A percentile compares a stretch with the other conserved stretches of the same genome.
Evolutionary conservation across 2,888 invertebrate genomes (phyloP).

Genomic region (Loripinus fragilis): DNA sequence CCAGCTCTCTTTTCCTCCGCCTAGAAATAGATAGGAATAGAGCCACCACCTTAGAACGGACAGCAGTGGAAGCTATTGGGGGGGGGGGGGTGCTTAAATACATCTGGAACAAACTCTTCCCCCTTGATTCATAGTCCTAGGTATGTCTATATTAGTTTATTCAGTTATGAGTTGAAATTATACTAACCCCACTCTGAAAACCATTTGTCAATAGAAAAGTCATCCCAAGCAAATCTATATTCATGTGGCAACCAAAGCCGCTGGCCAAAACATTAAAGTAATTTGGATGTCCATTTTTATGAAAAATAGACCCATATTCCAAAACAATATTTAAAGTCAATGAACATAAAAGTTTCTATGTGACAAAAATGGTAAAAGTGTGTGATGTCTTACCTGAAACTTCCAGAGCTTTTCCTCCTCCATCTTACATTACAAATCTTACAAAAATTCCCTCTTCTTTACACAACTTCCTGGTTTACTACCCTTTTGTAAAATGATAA

Average conservation of each 20-base stretch:
- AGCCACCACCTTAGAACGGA: no score
- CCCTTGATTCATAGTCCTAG: no score
- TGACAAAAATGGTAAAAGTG: not conserved
- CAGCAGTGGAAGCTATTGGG: no score
- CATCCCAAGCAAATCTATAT: not conserved
- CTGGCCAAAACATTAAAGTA: not conserved
- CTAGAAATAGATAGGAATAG: no score
- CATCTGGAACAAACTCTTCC: no score
- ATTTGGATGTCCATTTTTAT: not conserved
- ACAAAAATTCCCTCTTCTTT: slow-evolving; percentile 2
- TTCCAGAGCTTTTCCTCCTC: slow-evolving; percentile 4
- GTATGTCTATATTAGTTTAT: no score
- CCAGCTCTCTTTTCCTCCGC: no score
- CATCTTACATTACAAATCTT: not conserved
- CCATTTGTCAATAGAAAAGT: no score
- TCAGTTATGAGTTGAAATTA: no score
- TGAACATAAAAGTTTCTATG: not conserved
- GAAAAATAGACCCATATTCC: not conserved
- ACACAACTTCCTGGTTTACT: not conserved
- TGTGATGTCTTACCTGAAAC: not conserved
- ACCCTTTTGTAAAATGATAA: not conserved
- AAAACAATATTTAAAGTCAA: not conserved
- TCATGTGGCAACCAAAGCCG: not conserved
- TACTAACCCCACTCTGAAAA: no score
- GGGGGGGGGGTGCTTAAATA: no score